Conservation (phyloP, 2,888 invertebrate genomes). For the Acanthosepion pharaonis region DNA sequence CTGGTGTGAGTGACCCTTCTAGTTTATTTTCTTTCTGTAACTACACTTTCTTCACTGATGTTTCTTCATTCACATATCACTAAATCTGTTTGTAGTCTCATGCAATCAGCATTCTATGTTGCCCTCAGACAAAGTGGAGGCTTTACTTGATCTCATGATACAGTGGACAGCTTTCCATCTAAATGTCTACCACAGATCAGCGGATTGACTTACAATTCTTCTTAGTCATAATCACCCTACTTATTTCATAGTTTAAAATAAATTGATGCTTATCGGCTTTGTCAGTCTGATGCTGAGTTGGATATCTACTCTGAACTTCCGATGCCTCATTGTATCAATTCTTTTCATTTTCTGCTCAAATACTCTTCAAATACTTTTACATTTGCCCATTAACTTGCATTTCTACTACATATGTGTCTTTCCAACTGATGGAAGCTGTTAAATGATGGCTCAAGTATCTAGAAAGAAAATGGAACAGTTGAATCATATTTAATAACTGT, state of each 20-base stretch:
- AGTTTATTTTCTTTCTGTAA: too few species aligned
- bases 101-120: not conserved
- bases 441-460: not conserved
- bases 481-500: not conserved
- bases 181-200: not conserved
- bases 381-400: not conserved
- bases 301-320: not conserved
- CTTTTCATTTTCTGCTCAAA: not conserved
- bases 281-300: not conserved
- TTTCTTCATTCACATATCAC: not conserved
- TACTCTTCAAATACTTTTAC: not conserved
- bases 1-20: not conserved
- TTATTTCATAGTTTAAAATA: not conserved
- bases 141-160: not conserved
- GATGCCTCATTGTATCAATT: not conserved
- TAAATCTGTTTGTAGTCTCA: not conserved
- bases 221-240: not conserved
- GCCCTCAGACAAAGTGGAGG: not conserved
- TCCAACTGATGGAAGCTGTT: not conserved
- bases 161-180: not conserved
- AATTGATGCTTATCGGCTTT: slow-evolving; percentile 6
- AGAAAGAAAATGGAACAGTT: not conserved
- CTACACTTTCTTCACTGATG: not conserved
- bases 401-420: not conserved
- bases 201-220: not conserved